Percentiles rank a stretch among this genome's conserved stretches.
Conservation (phyloP, 2,113 vertebrate genomes). For the Symphodus melops region DNA sequence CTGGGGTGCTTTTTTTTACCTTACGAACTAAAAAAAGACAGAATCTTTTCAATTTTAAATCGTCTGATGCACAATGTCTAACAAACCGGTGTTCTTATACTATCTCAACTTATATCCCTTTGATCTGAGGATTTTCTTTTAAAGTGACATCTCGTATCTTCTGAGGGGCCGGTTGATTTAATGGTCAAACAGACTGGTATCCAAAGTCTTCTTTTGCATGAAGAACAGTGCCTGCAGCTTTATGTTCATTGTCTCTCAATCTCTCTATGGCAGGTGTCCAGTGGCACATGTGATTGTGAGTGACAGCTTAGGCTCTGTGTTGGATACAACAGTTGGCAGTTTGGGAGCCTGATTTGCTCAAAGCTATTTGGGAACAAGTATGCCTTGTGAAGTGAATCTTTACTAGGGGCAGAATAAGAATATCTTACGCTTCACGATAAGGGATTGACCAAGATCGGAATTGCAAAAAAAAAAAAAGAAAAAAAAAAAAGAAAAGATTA, state of each 20-base stretch:
- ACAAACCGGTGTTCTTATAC: background rate
- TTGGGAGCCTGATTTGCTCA: slow-evolving; percentile 53
- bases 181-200: slow-evolving; percentile 10
- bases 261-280: slow-evolving; percentile 58
- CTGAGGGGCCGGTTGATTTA: background rate
- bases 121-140: background rate
- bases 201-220: slow-evolving; percentile 21
- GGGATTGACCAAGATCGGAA: background rate
- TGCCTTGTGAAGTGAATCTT: slow-evolving; percentile 44
- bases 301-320: slow-evolving; percentile 52
- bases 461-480: background rate
- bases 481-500: background rate
- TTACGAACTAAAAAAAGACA: no score
- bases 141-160: background rate
- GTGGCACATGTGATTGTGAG: slow-evolving; percentile 65
- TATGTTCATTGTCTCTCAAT: slow-evolving; percentile 39
- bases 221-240: slow-evolving; percentile 11
- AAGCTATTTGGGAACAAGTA: slow-evolving; percentile 41
- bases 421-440: slow-evolving; percentile 32
- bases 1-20: no score
- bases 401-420: slow-evolving; percentile 43
- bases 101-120: background rate
- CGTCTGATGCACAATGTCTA: no score
- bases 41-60: no score
- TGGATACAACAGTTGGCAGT: slow-evolving; percentile 67